A percentile compares a stretch with the other conserved stretches of the same genome.
phyloP scores from a whole-genome alignment of 2,113 vertebrate genomes.

The Chionomys nivalis region DNA sequence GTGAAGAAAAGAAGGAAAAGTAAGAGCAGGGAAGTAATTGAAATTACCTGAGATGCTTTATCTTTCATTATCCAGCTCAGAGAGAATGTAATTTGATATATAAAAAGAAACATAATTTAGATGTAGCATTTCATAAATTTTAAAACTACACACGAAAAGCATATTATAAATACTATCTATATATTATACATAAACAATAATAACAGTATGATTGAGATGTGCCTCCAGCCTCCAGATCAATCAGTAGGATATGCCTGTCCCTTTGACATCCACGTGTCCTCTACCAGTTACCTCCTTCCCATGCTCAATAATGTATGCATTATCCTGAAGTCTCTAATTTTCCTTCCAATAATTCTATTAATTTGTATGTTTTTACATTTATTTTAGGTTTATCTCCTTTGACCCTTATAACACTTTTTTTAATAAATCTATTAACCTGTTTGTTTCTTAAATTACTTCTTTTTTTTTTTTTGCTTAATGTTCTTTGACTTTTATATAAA shows the following conservation, averaged over 20 bases:
- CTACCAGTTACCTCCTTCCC: neutral
- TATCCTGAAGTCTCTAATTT: neutral
- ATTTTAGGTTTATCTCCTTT: neutral
- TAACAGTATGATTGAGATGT: neutral
- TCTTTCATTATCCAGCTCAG: neutral
- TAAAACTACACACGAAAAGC: neutral
- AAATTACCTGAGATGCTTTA: neutral
- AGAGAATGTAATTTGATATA: neutral
- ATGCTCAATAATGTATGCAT: neutral
- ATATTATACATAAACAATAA: neutral
- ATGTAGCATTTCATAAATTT: neutral
- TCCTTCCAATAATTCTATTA: neutral
- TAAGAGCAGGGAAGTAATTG: neutral
- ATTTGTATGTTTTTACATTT: neutral
- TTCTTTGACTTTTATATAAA: neutral
- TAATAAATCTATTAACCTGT: neutral
- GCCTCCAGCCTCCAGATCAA: neutral
- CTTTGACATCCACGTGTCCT: neutral
- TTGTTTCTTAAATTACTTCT: neutral
- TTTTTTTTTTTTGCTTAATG: neutral
- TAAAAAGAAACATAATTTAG: neutral
- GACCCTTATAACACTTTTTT: neutral
- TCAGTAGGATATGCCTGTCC: neutral
- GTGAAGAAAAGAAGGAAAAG: neutral
- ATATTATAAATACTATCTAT: neutral